Conservation (phyloP, 2,888 invertebrate genomes). For the Mythimna albipuncta region DNA sequence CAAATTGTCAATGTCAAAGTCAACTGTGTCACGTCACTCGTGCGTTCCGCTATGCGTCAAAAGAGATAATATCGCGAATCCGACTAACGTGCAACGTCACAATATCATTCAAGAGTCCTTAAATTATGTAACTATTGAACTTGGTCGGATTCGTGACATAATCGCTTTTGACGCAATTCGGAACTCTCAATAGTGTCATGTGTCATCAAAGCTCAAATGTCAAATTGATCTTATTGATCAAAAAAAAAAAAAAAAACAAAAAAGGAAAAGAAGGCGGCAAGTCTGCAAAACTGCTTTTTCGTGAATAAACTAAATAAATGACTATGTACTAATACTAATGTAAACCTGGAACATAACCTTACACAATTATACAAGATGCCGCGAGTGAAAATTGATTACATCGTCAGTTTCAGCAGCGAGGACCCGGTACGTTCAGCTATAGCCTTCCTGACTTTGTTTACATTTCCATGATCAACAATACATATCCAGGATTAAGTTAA, state of each 20-base stretch:
- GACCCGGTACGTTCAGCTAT: slow-evolving; percentile 91
- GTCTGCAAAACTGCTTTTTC: not conserved
- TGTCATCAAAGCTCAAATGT: not conserved
- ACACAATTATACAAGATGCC: slow-evolving; percentile 90
- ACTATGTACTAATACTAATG: not conserved
- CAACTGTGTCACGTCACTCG: not conserved
- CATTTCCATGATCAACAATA: slow-evolving; percentile 1
- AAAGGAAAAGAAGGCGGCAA: not conserved
- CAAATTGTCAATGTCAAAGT: too few species aligned
- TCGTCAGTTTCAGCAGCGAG: slow-evolving; percentile 95
- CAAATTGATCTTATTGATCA: too few species aligned
- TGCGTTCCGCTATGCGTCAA: too few species aligned
- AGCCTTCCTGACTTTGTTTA: slow-evolving; percentile 4
- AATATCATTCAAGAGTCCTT: too few species aligned
- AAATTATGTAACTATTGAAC: too few species aligned
- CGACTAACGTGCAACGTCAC: too few species aligned
- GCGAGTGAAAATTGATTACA: slow-evolving; percentile 92
- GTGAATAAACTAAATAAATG: not conserved
- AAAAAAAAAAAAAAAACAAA: too few species aligned
- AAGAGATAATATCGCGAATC: too few species aligned
- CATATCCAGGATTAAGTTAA: not conserved
- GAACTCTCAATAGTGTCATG: not conserved
- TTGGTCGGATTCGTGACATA: too few species aligned
- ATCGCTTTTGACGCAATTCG: too few species aligned
- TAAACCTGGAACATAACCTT: not conserved